Evolutionary conservation across 2,797 vertebrate species (phyloP).

Genomic region (Argentina silus): DNA sequence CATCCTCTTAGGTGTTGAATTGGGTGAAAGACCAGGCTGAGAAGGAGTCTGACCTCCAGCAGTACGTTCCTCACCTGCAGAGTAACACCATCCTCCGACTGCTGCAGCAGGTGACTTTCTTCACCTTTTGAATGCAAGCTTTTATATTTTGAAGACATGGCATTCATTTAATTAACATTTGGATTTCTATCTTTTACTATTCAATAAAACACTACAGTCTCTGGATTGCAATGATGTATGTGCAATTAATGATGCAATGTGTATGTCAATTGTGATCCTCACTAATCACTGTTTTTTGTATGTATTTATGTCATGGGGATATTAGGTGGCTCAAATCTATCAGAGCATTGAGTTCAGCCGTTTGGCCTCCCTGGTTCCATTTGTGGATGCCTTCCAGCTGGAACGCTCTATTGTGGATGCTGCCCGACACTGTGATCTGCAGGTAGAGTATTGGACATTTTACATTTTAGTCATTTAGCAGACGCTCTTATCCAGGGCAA

Average conservation of each 20-base stretch:
- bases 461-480: background rate
- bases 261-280: background rate
- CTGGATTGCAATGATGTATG: background rate
- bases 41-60: conserved; percentile 94
- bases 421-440: conserved; percentile 95
- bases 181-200: too few species aligned
- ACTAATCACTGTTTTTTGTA: background rate
- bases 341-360: conserved; percentile 98
- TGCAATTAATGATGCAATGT: too few species aligned
- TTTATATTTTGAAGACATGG: too few species aligned
- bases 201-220: too few species aligned
- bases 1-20: conserved; percentile 86
- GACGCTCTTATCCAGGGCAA: too few species aligned
- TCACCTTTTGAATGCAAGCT: too few species aligned
- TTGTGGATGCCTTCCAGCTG: conserved; percentile 96
- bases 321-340: conserved; percentile 99
- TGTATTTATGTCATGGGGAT: too few species aligned
- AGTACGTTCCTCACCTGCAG: conserved; percentile 95
- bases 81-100: conserved; percentile 96
- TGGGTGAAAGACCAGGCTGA: conserved; percentile 97
- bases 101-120: conserved; percentile 88
- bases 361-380: conserved; percentile 91
- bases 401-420: conserved; percentile 98
- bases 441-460: conserved; percentile 72
- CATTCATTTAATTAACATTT: too few species aligned